Base-by-base conservation (phyloP, 2,113 vertebrate species). In the Sinocyclocheilus rhinocerous region DNA sequence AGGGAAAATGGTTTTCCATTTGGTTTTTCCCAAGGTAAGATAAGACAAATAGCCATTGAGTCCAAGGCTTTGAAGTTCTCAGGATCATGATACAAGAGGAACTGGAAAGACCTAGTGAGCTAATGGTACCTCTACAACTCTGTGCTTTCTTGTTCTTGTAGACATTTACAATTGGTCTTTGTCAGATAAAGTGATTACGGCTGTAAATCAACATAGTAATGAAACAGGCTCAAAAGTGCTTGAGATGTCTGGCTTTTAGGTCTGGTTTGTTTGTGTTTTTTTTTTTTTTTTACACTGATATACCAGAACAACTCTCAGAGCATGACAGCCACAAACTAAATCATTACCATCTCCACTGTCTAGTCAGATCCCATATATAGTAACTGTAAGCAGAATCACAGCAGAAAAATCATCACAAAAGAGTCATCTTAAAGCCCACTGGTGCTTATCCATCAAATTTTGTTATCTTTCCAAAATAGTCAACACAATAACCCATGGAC, bases 1-100 rank as follows among this genome's bases (percentile, higher is more conserved):
- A 88, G 89, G 90, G 90, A 93, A 93, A 92, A 45, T 36, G 26
- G 83, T 67, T 89, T 90, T 76, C 88, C 86, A 86, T 87, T 88
- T 15, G 48, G n/a, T 84, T 87, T 92, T 93, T 94, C 92, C 92
- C 93, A 94, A 75, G 61, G 82, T 91, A 69, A 90, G 83, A 92
- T 45, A 88, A 90, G 78, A 88, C 86, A 88, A 81, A 88, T 63
- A 80, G 83, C 84, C 59, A 82, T 4, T 86, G 89, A 88, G 65
- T 59, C 84, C 11, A 79, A 78, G 70, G 78, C 65, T 39, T 77
- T 81, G 36, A 83, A 90, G 88, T 88, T 89, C 90, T 92, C 84
- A 22, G 22, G 22, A 81, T 89, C 55, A 72, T 85, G 85, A 87
- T 90, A 88, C 85, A 88, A 90, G 88, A 88, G 88, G 86, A 20